A percentile compares a stretch with the other conserved stretches of the same genome.
Conservation (phyloP, 2,888 invertebrate species). For the Caenorhabditis afra region DNA sequence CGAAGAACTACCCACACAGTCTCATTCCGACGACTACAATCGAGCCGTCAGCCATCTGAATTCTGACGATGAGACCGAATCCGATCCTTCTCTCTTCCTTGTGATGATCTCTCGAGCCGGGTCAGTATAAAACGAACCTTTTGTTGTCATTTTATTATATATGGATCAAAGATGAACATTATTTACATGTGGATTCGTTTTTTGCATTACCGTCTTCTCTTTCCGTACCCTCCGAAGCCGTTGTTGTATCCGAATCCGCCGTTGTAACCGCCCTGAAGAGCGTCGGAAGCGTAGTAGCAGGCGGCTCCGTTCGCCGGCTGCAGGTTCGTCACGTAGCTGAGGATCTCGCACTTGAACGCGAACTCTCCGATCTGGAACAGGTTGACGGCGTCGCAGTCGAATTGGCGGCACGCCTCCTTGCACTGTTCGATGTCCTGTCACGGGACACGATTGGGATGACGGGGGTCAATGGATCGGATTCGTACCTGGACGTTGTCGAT, state of each 20-base stretch:
- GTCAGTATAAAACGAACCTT: neutral
- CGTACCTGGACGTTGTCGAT: slow-evolving; percentile 74
- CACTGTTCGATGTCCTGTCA: slow-evolving; percentile 79
- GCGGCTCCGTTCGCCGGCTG: slow-evolving; percentile 74
- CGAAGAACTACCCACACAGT: slow-evolving; percentile 38
- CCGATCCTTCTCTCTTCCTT: neutral
- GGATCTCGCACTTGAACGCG: slow-evolving; percentile 72
- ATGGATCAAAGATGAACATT: neutral
- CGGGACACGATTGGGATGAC: neutral
- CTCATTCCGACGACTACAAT: slow-evolving; percentile 31
- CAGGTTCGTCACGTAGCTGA: slow-evolving; percentile 54
- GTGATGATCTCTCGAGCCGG: neutral
- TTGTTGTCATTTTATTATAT: no score
- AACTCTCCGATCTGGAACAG: slow-evolving; percentile 77
- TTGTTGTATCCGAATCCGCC: slow-evolving; percentile 51
- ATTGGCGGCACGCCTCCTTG: slow-evolving; percentile 78
- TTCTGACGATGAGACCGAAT: neutral
- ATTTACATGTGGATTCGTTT: slow-evolving; percentile 10
- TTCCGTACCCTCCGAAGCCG: slow-evolving; percentile 46
- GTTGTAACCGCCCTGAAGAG: slow-evolving; percentile 48
- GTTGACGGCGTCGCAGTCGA: slow-evolving; percentile 78
- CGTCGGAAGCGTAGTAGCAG: slow-evolving; percentile 72
- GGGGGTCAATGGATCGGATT: neutral
- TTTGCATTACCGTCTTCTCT: slow-evolving; percentile 34
- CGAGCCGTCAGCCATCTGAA: slow-evolving; percentile 54